These are phyloP conservation scores for Oreochromis mossambicus DNA, from an alignment of 2,797 vertebrate genomes.

Conservation along the genomic window DNA sequence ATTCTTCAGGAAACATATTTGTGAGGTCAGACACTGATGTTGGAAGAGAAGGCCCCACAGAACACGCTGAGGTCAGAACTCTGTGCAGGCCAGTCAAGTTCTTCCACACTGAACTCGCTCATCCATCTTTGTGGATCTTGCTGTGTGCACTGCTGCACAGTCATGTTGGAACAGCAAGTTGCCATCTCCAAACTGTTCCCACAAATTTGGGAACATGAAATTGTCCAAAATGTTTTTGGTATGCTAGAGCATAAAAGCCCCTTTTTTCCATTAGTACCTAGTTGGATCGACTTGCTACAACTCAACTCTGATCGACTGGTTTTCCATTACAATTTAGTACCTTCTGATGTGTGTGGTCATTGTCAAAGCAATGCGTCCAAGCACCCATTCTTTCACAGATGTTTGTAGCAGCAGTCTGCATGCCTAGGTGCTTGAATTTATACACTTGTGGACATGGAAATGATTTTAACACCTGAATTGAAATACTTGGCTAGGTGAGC, in stretches of 20 bases:
- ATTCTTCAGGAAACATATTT: not conserved
- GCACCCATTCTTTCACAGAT: not conserved
- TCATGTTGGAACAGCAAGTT: not conserved
- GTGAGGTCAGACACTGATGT: not conserved
- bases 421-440: not conserved
- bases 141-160: not conserved
- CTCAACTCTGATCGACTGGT: not conserved
- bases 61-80: not conserved
- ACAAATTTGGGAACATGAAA: not conserved
- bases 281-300: not conserved
- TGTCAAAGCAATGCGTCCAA: not conserved
- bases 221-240: accelerated
- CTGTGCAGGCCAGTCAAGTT: not conserved
- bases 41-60: accelerated
- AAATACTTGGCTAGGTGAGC: not conserved
- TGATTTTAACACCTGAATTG: not conserved
- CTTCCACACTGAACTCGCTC: not conserved
- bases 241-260: not conserved
- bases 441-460: not conserved
- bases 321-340: accelerated
- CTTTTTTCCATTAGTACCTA: not conserved
- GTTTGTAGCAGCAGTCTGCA: not conserved
- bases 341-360: not conserved
- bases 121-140: not conserved
- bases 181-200: not conserved